Base-by-base conservation (phyloP, 1,140 invertebrate species). In the Drosophila bocqueti region DNA sequence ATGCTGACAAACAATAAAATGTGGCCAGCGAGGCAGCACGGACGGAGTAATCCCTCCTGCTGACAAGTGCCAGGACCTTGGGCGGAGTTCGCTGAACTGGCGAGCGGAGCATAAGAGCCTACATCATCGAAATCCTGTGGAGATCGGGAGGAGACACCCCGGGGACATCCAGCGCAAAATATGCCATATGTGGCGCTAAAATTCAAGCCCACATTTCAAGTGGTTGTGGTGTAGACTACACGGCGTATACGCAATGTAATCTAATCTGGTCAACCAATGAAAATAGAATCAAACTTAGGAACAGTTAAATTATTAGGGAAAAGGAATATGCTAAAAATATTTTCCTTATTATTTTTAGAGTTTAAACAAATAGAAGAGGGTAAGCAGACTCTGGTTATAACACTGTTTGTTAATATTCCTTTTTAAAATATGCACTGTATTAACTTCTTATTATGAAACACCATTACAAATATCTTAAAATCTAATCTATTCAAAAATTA, bases 1-100 rank as follows among this genome's bases (percentile, higher is more conserved):
- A 87, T 87, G 77, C 77, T 90, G 68, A 84, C 75, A 77, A 77
- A 77, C 63, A 68, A 78, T 77, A 77, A 77, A 77, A 77, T 77
- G 75, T 77, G 75, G 64, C 57, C 57, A 68, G 46, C 64, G 46
- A 71, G 52, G 66, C 75, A 54, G 62, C 55, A 61, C 52, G 60
- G 64, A 72, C 67, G 77, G 74, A 83, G 71, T 77, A 62, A 75
- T 69, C 75, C 67, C 83, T 75, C 75, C 75, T 79, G 83, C 69
- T 72, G 71, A 79, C 66, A 87, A 65, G 72, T 81, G 54, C 47
- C 45, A 60, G 65, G 69, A 52, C 45, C 71, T 73, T 65, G 54
- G 50, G 26, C 46, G 43, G 26, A 60, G 75, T 78, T 64, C 61
- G 55, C 45, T 66, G 75, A 76, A 54, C 57, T 42, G 62, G 36